Evolutionary conservation across 2,888 invertebrate genomes (phyloP), one percentile per base, ranked within the genome.

Genomic region (Dasypogon diadema): DNA sequence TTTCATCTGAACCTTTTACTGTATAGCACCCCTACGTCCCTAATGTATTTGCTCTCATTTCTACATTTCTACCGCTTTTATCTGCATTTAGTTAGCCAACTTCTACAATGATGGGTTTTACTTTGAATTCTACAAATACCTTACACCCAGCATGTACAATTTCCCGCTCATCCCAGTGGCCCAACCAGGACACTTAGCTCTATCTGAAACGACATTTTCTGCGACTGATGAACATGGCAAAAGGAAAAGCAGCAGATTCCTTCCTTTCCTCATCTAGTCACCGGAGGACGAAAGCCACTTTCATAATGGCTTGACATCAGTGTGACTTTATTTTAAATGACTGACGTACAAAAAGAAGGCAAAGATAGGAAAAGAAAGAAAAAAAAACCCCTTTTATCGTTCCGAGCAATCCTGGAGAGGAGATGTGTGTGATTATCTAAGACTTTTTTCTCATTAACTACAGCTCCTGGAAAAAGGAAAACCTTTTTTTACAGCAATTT

Each of bases 271-370:
- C 48, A 37, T 16, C 21, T 65, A 46, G 26, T 14, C 65, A 65
- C 65, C 24, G 14, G 65, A 46, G 46, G 65, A 65, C 65, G 65
- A 65, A 65, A 65, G 65, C 65, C 65, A 65, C 65, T 65, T 65
- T 65, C 65, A 65, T 65, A 65, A 65, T 65, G 65, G 65, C 65
- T 65, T 65, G 65, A 65, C 65, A 65, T 65, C 65, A 65, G 65
- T 65, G 65, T 65, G 65, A 65, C 65, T 65, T 65, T 65, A 65
- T 65, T 48, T 16, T 24, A 65, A 65, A 48, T 65, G 65, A 65
- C 46, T 46, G 65, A 65, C 65, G 46, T 65, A 24, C 46, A 65
- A 65, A 65, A 48, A 14, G 65, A 65, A 18, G 21, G 24, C 18
- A 65, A 65, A 65, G 46, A 65, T 22, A 48, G 21, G 14, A 14